phyloP scores from a whole-genome alignment of 2,888 invertebrate genomes.

The Dermolepida albohirtum region DNA sequence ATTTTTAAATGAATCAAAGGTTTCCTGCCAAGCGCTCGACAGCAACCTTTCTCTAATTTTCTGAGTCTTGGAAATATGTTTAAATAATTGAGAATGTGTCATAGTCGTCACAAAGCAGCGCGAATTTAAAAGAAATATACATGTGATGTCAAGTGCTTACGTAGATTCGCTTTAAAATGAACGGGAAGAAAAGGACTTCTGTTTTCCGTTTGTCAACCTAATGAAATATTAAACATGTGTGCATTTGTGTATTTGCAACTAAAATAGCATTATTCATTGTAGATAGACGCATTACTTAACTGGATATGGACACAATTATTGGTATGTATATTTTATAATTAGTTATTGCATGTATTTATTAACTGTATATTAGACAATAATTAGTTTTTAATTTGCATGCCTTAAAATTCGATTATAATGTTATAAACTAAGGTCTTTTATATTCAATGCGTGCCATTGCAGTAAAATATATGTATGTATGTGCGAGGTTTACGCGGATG shows the following conservation, averaged over 20 bases:
- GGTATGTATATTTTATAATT: slow-evolving; percentile 27
- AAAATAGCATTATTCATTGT: slow-evolving; percentile 12
- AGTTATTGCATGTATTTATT: slow-evolving; percentile 23
- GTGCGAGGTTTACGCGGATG: not conserved
- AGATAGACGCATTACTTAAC: not conserved
- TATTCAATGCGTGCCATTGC: slow-evolving; percentile 9
- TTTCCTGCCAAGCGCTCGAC: not conserved
- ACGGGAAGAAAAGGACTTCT: slow-evolving; percentile 12
- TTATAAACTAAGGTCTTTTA: slow-evolving; percentile 3
- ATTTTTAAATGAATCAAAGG: not conserved
- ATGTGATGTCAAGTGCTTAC: slow-evolving; percentile 22
- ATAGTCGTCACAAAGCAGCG: too few relatives aligned
- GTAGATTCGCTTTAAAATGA: slow-evolving; percentile 13
- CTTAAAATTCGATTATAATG: slow-evolving; percentile 1
- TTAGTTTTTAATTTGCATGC: slow-evolving; percentile 30
- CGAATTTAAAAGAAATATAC: not conserved
- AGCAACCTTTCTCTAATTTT: too few relatives aligned
- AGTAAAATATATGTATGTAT: not conserved
- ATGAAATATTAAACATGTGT: slow-evolving; percentile 37
- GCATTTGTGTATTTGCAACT: slow-evolving; percentile 20
- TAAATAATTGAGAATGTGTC: too few relatives aligned
- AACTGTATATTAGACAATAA: slow-evolving; percentile 7
- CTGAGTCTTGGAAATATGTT: too few relatives aligned
- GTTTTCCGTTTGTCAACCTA: slow-evolving; percentile 23
- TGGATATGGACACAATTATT: slow-evolving; percentile 19